A percentile compares a stretch with the other conserved stretches of the same genome.
Conservation (phyloP, 2,113 vertebrate species). For the Thunnus thynnus region DNA sequence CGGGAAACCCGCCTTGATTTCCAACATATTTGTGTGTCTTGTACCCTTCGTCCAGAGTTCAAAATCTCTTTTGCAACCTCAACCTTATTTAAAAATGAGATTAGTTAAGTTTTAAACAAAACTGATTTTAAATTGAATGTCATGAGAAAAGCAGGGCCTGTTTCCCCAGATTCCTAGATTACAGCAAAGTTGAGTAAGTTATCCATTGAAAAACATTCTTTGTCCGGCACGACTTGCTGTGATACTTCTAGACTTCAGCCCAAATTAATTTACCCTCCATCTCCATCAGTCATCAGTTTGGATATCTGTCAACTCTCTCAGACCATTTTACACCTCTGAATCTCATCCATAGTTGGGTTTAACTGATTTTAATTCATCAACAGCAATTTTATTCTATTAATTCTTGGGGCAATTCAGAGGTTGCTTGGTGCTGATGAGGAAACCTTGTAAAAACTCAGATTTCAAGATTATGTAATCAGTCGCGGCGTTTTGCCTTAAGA, state of each 20-base stretch:
- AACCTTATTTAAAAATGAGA: constrained; percentile 46
- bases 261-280: constrained; percentile 35
- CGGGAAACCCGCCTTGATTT: constrained; percentile 38
- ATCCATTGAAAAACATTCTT: not conserved
- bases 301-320: constrained; percentile 20
- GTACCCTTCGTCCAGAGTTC: not conserved
- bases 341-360: constrained; percentile 8
- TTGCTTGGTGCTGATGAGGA: constrained; percentile 25
- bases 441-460: constrained; percentile 34
- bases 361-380: constrained; percentile 6
- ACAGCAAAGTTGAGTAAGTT: not conserved
- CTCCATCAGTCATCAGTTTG: constrained; percentile 18
- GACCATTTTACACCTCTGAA: constrained; percentile 13
- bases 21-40: constrained; percentile 40
- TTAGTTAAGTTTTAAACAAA: constrained; percentile 11
- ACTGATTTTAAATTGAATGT: constrained; percentile 15
- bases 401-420: not conserved
- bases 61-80: constrained; percentile 7
- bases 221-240: not conserved
- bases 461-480: constrained; percentile 40
- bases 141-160: not conserved
- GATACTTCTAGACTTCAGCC: constrained; percentile 18
- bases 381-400: not conserved
- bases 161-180: constrained; percentile 11
- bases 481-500: not conserved